Conservation (phyloP, 2,113 vertebrate species). For the Steatornis caripensis region DNA sequence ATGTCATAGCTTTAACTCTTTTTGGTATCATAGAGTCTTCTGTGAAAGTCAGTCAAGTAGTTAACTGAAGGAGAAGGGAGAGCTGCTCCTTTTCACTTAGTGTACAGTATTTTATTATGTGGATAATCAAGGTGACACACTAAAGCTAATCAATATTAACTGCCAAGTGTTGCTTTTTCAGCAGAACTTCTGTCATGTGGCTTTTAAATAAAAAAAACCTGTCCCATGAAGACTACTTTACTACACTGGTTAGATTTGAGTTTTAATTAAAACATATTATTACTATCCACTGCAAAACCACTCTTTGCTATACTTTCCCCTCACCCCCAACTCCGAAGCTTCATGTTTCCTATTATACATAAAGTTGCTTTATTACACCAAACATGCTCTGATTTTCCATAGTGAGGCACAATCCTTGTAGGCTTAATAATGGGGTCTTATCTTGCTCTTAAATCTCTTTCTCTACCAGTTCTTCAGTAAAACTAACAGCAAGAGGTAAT, state of each 20-base stretch:
- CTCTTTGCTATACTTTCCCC: neutral
- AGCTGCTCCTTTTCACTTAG: neutral
- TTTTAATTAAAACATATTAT: neutral
- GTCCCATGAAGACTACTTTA: neutral
- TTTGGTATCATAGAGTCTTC: neutral
- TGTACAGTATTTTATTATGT: neutral
- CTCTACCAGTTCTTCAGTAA: neutral
- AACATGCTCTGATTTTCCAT: neutral
- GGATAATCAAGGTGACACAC: neutral
- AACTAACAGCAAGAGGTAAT: neutral
- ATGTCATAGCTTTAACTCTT: neutral
- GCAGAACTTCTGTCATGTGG: neutral
- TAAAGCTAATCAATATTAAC: neutral
- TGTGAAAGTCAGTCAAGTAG: neutral
- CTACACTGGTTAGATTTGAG: neutral
- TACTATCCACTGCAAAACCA: fast-evolving
- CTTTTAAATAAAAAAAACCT: neutral
- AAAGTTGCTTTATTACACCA: neutral
- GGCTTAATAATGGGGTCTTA: neutral
- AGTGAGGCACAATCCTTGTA: neutral
- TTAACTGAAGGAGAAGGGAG: neutral
- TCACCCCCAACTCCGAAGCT: neutral
- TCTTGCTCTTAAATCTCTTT: neutral
- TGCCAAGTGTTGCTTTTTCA: neutral
- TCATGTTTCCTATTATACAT: neutral